Evolutionary conservation across 2,888 invertebrate species (phyloP).

Genomic region (Branchellion lobata): DNA sequence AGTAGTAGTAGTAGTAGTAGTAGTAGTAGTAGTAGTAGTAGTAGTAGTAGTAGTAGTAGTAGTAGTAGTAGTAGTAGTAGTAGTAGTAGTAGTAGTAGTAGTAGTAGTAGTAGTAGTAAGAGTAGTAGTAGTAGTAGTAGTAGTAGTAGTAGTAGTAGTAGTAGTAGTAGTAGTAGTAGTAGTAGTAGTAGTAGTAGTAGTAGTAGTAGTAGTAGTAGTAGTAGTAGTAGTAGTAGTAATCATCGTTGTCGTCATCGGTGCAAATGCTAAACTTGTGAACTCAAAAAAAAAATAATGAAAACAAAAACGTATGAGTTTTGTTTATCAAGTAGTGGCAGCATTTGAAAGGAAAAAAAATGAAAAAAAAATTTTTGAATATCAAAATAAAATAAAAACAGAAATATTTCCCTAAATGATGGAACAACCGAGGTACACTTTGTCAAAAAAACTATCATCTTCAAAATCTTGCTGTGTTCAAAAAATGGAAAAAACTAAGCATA

Average conservation of each 20-base stretch:
- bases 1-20: constrained; percentile 34
- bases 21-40: constrained; percentile 35
- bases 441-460: too few species aligned
- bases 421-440: too few species aligned
- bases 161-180: constrained; percentile 37
- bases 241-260: not conserved
- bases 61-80: constrained; percentile 34
- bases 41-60: constrained; percentile 33
- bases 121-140: constrained; percentile 31
- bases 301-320: too few species aligned
- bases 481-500: too few species aligned
- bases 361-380: too few species aligned
- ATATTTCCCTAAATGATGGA: too few species aligned
- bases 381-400: too few species aligned
- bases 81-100: constrained; percentile 14
- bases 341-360: too few species aligned
- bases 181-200: constrained; percentile 35
- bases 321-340: too few species aligned
- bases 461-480: too few species aligned
- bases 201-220: constrained; percentile 36
- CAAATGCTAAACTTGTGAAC: too few species aligned
- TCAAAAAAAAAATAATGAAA: too few species aligned
- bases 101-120: constrained; percentile 35
- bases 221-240: constrained; percentile 29
- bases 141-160: constrained; percentile 35